Conservation (phyloP, 2,888 invertebrate genomes). For the Pecten maximus region DNA sequence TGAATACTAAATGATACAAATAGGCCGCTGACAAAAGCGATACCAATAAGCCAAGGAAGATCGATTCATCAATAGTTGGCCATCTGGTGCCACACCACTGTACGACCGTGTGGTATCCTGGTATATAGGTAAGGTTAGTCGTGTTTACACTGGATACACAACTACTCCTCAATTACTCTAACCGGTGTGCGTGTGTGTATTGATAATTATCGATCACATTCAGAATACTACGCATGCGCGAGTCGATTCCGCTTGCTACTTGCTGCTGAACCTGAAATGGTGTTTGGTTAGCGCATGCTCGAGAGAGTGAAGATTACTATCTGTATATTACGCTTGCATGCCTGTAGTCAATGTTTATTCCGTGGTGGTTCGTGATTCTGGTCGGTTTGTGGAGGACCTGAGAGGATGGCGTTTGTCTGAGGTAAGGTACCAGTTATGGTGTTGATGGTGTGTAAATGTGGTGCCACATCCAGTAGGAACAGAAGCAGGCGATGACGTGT, state of each 20-base stretch:
- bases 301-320: background rate
- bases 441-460: background rate
- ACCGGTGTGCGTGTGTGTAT: slow-evolving; percentile 24
- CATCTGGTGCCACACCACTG: background rate
- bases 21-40: background rate
- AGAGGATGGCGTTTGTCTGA: background rate
- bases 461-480: background rate
- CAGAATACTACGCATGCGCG: background rate
- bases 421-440: background rate
- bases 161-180: slow-evolving; percentile 4
- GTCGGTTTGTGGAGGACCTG: background rate
- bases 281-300: slow-evolving; percentile 14
- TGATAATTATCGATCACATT: background rate
- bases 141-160: background rate
- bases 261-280: background rate
- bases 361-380: background rate
- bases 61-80: background rate
- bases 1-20: no score
- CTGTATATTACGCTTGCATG: background rate
- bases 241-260: slow-evolving; percentile 2
- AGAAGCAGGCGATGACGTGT: background rate
- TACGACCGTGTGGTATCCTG: background rate
- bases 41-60: background rate
- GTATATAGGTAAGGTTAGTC: background rate
- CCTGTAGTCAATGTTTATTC: background rate